These are phyloP conservation scores for Halcyon leucocephala DNA, from an alignment of 2,797 vertebrate species.

Conservation along the genomic window DNA sequence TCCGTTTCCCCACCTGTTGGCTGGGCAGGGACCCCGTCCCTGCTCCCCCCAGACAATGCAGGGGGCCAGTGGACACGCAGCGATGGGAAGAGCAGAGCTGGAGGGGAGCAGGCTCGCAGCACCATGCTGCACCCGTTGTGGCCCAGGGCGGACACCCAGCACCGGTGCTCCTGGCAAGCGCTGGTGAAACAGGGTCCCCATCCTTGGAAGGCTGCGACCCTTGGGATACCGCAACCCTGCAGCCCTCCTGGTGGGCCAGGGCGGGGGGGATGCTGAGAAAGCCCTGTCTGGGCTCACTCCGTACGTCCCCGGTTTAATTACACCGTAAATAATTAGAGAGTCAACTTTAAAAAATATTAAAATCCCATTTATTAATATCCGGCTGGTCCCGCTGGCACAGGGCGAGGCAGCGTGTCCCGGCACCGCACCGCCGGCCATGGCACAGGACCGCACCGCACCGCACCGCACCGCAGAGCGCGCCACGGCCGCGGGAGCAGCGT, in stretches of 20 bases:
- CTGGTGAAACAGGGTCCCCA: fast-evolving
- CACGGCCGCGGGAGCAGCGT: too few species aligned
- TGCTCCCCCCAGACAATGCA: fast-evolving
- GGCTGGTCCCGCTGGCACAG: fast-evolving
- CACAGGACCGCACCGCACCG: fast-evolving
- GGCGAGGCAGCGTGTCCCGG: fast-evolving
- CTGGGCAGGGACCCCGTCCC: too few species aligned
- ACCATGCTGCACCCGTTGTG: fast-evolving
- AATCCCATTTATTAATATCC: not conserved
- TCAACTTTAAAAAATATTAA: fast-evolving
- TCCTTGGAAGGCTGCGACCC: not conserved
- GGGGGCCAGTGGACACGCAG: not conserved
- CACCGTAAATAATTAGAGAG: not conserved
- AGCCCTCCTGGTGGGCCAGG: too few species aligned
- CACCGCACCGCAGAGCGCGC: too few species aligned
- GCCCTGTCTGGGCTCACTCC: not conserved
- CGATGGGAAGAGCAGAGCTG: not conserved
- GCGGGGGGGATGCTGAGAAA: not conserved
- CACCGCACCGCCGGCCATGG: fast-evolving
- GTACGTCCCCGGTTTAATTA: fast-evolving
- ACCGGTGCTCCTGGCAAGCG: fast-evolving
- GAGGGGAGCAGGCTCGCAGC: not conserved
- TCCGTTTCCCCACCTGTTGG: not conserved
- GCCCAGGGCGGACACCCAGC: not conserved
- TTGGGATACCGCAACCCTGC: not conserved